Evolutionary conservation across 2,113 vertebrate genomes (phyloP), one percentile per base, ranked within the genome.

Genomic region (Clarias macrocephalus): DNA sequence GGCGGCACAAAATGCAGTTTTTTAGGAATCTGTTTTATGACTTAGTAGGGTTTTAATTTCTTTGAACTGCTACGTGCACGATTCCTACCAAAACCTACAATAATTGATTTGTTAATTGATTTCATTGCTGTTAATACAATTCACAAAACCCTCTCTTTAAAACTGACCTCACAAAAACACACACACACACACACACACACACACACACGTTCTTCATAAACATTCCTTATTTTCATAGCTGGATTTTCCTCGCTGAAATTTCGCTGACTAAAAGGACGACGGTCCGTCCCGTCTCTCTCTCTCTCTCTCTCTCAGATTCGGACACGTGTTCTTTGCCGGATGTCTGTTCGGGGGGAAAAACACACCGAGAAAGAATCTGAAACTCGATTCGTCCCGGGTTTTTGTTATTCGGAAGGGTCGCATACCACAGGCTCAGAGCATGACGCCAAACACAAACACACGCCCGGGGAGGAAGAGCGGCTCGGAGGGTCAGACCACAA

Each of bases 351-450:
- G n/a, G 42, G 42, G 42, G 42, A 42, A 42, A 88, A 87, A 73
- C 42, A 42, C 21, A 28, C 42, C 19, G 62, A 18, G n/a, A 2
- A 42, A 70, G 62, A 87, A 85, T 56, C 54, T 68, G 80, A 83
- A 88, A 86, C 66, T 59, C 62, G 54, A 77, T 90, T 28, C 6
- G 11, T 63, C 56, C 60, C 1, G 59, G 79, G 6, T 76, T 70
- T 48, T 88, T 84, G 82, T 56, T 68, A 89, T 86, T 72, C 25
- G 16, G 33, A 86, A 37, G 18, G 77, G 84, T 66, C 86, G 81
- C 82, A 90, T 90, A 88, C 85, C 85, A 70, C 81, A 73, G 28
- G 62, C 25, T 83, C 25, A 73, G 62, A 85, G 73, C 80, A 65
- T 65, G 73, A 37, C 79, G 56, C 62, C 23, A 60, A 62, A 75